Conservation (phyloP, 2,113 vertebrate species). For the Myanophis thanlyinensis region DNA sequence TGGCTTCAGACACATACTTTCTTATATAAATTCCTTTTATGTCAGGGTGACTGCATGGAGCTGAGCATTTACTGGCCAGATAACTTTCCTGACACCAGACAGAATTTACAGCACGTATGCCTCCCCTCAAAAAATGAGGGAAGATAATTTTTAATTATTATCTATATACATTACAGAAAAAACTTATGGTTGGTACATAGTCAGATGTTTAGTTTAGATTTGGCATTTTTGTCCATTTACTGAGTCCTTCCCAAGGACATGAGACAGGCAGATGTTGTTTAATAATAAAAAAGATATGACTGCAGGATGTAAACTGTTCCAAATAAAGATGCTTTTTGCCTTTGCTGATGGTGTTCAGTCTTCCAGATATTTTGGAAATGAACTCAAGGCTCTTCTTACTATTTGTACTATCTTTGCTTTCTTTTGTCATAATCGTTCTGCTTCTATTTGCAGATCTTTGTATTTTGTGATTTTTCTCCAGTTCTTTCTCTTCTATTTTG, state of each 20-base stretch:
- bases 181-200: background rate
- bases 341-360: background rate
- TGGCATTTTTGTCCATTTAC: background rate
- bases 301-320: background rate
- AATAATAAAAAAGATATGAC: background rate
- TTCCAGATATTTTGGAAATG: background rate
- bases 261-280: background rate
- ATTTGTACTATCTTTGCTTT: background rate
- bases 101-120: background rate
- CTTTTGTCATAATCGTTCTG: background rate
- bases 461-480: background rate
- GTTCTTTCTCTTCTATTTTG: background rate
- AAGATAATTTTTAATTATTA: background rate
- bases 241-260: background rate
- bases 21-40: background rate
- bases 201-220: background rate
- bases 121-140: background rate
- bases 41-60: background rate
- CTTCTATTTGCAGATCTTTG: background rate
- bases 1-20: background rate
- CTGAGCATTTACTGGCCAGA: background rate
- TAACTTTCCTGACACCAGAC: background rate
- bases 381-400: background rate
- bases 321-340: background rate
- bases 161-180: background rate